These are phyloP conservation scores for Adelognathus sp. DNA, from an alignment of 2,888 invertebrate species.

Conservation along the genomic window DNA sequence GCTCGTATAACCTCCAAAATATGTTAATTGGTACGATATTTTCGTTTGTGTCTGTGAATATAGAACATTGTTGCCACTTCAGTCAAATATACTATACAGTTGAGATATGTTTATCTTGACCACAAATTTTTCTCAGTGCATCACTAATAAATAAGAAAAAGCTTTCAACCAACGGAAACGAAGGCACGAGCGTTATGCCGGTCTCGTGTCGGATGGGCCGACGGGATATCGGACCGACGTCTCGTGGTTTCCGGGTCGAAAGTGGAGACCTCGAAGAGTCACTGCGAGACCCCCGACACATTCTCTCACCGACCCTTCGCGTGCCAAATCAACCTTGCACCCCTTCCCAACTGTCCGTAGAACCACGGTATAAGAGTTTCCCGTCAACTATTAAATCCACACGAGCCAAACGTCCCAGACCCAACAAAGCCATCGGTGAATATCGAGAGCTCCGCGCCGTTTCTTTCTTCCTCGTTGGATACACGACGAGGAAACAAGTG, in stretches of 20 bases:
- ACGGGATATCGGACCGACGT: slow-evolving; percentile 30
- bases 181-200: neutral
- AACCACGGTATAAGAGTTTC: neutral
- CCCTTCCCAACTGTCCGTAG: neutral
- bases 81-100: too few relatives aligned
- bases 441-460: too few relatives aligned
- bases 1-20: too few relatives aligned
- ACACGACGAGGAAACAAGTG: neutral
- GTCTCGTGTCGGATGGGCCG: slow-evolving; percentile 3
- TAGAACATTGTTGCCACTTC: too few relatives aligned
- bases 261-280: slow-evolving; percentile 18
- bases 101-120: too few relatives aligned
- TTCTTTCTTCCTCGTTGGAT: neutral
- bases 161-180: too few relatives aligned
- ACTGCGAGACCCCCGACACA: neutral
- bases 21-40: too few relatives aligned
- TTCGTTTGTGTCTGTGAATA: too few relatives aligned
- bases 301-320: neutral
- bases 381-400: neutral
- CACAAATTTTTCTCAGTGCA: too few relatives aligned
- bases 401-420: neutral
- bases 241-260: slow-evolving; percentile 23
- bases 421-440: neutral
- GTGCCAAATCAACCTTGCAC: neutral
- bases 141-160: too few relatives aligned